Evolutionary conservation across 2,113 vertebrate genomes (phyloP), one percentile per base, ranked within the genome.

Genomic region (Bolborhynchus lineola): DNA sequence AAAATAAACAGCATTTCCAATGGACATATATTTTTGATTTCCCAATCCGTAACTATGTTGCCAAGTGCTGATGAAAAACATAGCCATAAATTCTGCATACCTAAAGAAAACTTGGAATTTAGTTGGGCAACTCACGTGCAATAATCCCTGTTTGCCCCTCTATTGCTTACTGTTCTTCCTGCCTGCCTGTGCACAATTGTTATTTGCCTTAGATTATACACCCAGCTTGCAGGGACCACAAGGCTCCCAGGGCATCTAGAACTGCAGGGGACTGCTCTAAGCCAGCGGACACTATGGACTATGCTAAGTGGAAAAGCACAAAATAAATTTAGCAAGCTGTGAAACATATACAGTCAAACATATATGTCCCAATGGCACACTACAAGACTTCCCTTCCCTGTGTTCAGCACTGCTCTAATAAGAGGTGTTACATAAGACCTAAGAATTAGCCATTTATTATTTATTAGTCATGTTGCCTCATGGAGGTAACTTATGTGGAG

Each of bases 391-490:
- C 72, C 26, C 28, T 81, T 91, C 42, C 24, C 12, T 39, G 23
- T 72, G 57, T 76, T 96, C 78, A 82, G 59, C 78, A 37, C 47
- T 68, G 60, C 31, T 71, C 39, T 84, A 69, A 86, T 84, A 86
- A 81, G 39, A 90, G 57, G 35, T 84, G 55, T 47, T 76, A 60
- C 44, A 18, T 12, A 71, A 86, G 62, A 57, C 52, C 80, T 84
- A 75, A 84, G 65, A 80, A 83, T 81, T 82, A 72, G 46, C 42
- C 31, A 86, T 86, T 88, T 86, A 77, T 90, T 94, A 94, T 88
- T 88, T 88, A 84, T 90, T 74, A 88, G 75, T 57, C 24, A 16
- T 35, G 47, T 59, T 82, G 46, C 46, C 42, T 84, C 2, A 59
- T 14, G 13, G 57, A 59, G 33, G 33, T 35, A 35, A 59, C 57